Evolutionary conservation across 2,888 invertebrate genomes (phyloP), one percentile per base, ranked within the genome.

Genomic region (Drosophila cognata): DNA sequence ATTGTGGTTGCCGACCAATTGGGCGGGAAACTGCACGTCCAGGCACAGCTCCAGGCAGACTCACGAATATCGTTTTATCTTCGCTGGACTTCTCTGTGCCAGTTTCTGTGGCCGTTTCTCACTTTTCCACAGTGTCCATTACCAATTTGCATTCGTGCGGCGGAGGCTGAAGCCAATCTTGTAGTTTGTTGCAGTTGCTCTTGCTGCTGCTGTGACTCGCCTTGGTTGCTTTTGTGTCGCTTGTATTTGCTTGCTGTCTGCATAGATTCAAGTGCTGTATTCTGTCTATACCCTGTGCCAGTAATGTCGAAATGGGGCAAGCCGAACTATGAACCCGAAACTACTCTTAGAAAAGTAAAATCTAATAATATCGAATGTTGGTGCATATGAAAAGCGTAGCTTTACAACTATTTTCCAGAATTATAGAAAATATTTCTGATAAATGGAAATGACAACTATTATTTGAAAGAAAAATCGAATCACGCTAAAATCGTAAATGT

Each of bases 1-100:
- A 81, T 85, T 71, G 82, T 72, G 66, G 71, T 74, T 74, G 74
- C 60, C 64, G 60, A 52, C 69, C 82, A 71, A 70, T 75, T 76
- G 83, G 80, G 77, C 80, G 73, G 68, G 53, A 63, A 65, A 46
- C 68, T 53, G 66, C 74, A 74, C 74, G 68, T 66, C 73, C 73
- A 74, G 70, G 18, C 28, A 46, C 52, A 52, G 70, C 89, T 86
- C 46, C 51, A 41, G 85, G 85, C 87, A 60, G 67, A 62, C 57
- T 75, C 85, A 84, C 86, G 87, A 87, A 59, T 76, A 72, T 63
- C 71, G 82, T 64, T 56, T 77, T 77, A 86, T 79, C 77, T 70
- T 43, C 38, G 48, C 59, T 55, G 64, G 52, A 35, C 55, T 46
- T 69, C 57, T 58, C 36, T 82, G 88, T 74, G 75, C 86, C 84